These are phyloP conservation scores for Syritta pipiens DNA, from an alignment of 2,888 invertebrate genomes.

Conservation along the genomic window DNA sequence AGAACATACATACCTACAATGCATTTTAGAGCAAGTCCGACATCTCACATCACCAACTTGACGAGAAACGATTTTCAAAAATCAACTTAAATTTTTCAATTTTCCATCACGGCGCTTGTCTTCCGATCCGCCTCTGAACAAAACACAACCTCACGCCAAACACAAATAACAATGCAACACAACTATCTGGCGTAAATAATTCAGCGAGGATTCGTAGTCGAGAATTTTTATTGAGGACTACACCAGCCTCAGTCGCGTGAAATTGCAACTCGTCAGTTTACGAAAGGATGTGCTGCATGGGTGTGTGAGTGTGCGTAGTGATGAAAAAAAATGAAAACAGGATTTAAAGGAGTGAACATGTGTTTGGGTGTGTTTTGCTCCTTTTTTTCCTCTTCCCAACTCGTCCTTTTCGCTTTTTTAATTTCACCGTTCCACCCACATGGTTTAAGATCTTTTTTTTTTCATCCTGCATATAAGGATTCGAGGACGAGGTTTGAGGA, in stretches of 20 bases:
- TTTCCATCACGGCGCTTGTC: no score
- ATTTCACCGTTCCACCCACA: constrained; percentile 36
- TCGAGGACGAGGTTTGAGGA: constrained; percentile 9
- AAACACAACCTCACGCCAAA: no score
- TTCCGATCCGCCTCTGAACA: no score
- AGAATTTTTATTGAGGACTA: constrained; percentile 30
- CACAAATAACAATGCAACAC: neutral
- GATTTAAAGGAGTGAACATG: constrained; percentile 58
- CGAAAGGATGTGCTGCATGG: no score
- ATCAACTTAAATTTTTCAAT: no score
- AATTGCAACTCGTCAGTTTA: no score
- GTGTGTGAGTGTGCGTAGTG: no score
- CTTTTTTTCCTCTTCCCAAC: neutral
- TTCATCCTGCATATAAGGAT: constrained; percentile 22
- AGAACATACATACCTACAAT: no score
- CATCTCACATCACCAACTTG: no score
- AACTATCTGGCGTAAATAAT: constrained; percentile 37
- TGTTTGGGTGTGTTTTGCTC: constrained; percentile 29
- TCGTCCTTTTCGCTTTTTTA: constrained; percentile 15
- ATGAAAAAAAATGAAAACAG: constrained; percentile 38
- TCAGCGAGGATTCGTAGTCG: constrained; percentile 29
- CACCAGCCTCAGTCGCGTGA: constrained; percentile 5
- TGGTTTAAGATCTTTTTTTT: constrained; percentile 36
- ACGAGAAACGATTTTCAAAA: no score
- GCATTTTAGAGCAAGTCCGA: no score